phyloP scores from a whole-genome alignment of 2,888 invertebrate genomes.

The Cheilosia scutellata region DNA sequence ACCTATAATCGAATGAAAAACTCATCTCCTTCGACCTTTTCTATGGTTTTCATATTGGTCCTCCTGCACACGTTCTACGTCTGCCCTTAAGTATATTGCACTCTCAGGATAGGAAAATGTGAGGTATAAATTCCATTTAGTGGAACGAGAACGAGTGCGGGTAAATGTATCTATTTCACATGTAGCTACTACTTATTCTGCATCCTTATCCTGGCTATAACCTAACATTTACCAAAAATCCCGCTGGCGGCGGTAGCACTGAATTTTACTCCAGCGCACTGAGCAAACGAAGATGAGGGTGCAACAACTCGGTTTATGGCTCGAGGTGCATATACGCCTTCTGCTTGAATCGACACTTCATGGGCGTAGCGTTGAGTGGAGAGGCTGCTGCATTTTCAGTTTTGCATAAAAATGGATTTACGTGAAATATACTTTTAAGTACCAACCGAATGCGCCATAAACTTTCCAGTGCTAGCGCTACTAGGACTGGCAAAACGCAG shows the following conservation, averaged over 20 bases:
- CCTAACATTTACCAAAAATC: conserved; percentile 53
- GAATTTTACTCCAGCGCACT: conserved; percentile 29
- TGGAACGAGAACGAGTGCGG: conserved; percentile 23
- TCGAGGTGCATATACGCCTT: conserved; percentile 1
- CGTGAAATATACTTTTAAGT: conserved; percentile 57
- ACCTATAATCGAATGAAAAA: conserved; percentile 61
- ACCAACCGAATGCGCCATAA: conserved; percentile 43
- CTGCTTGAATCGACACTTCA: conserved; percentile 12
- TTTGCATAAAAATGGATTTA: conserved; percentile 64
- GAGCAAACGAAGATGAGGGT: conserved; percentile 29
- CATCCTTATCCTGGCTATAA: conserved; percentile 51
- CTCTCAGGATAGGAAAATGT: conserved; percentile 22
- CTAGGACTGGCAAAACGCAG: conserved; percentile 35
- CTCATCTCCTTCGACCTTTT: conserved; percentile 51
- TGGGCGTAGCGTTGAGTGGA: not conserved
- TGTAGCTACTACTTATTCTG: conserved; percentile 39
- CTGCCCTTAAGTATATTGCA: conserved; percentile 43
- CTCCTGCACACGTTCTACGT: conserved; percentile 12
- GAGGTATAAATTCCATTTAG: conserved; percentile 31
- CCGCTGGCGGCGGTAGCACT: conserved; percentile 14
- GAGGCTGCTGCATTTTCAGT: conserved; percentile 36
- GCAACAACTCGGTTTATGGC: conserved; percentile 37
- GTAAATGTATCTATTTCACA: conserved; percentile 64
- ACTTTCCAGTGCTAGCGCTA: conserved; percentile 7
- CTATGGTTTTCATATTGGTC: conserved; percentile 5